Evolutionary conservation across 2,888 invertebrate species (phyloP), one percentile per base, ranked within the genome.

Genomic region (Eupithecia vulgata): DNA sequence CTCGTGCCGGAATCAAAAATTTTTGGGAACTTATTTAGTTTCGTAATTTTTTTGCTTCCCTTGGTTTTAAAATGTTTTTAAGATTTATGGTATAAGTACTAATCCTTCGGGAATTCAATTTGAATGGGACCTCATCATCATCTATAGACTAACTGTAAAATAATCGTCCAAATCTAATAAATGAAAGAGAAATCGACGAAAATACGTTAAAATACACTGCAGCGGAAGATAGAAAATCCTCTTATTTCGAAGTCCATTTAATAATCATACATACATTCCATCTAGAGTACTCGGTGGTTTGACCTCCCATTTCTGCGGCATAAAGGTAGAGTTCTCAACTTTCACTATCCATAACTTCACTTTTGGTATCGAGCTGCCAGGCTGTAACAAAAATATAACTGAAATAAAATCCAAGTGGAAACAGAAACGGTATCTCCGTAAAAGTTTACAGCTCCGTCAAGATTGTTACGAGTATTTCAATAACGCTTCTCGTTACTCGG

Each of bases 321-420:
- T 95, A 67, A 95, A 96, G 70, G 95, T 87, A 21, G 75, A 70
- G 89, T 97, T 97, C 80, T 95, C 95, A 76, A 98, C 95, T 85
- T 97, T 96, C 80, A 97, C 95, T 79, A 98, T 95, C 96, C 97
- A 98, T 72, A 98, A 94, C 82, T 96, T 96, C 72, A 97, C 97
- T 85, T 96, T 96, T 30, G 98, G 98, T 95, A 98, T 98, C 64
- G 96, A 95, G 78, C 97, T 97, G 78, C 98, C 98, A 78, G 98
- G 98, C 97, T 97, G 91, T 40, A 87, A 90, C 42, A 69, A 80
- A 73, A 76, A 78, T 74, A 76, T 40, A 71, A 66, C 45, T 6
- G 12, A 12, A 12, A 25, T 57, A 25, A 57, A 57, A 25, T 25
- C 57, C 21, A 5, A 25, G 25, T 73, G 68, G n/a, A 67, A 61